Evolutionary conservation across 2,888 invertebrate species (phyloP), one percentile per base, ranked within the genome.

Genomic region (Scaptomyza flava): DNA sequence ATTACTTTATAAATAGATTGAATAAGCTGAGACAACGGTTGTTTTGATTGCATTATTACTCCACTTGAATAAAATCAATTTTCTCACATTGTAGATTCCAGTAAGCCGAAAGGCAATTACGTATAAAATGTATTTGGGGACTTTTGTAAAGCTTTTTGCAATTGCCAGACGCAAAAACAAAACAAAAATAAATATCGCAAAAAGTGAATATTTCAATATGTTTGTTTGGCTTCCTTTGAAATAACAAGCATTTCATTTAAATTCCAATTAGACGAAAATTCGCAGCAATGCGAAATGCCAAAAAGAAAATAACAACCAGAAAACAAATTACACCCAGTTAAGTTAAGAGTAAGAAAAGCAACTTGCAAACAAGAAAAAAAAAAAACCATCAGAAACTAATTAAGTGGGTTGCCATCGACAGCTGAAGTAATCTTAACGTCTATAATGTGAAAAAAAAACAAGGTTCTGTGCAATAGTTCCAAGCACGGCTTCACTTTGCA

Each of bases 231-330:
- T 51, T 68, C 59, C 46, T 60, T 57, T 60, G 63, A 72, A 36
- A 77, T 79, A 72, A 68, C 79, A 77, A 77, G 72, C 79, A 79
- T 76, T 76, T 76, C 76, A 78, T 79, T 78, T 78, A 78, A 79
- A 76, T 69, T 78, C 76, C 76, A 79, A 78, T 78, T 78, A 65
- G 64, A 62, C 63, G 67, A 74, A 62, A 77, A 78, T 72, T 68
- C 71, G 61, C 60, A 57, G 56, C 59, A 78, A 53, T 52, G 66
- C 54, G 60, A 52, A 46, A 47, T 33, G 45, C 43, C 65, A 69
- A 62, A 20, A 30, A 23, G 27, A 34, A 70, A 59, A 72, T 67
- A 77, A 68, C 68, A 68, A 65, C 71, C 70, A 71, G 48, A 77
- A 74, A 75, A 78, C 68, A 70, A 78, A 17, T 17, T 17, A 17